Percentiles rank a stretch among this genome's conserved stretches.
Evolutionary conservation across 2,888 invertebrate species (phyloP).

Genomic region (Nomada flava): DNA sequence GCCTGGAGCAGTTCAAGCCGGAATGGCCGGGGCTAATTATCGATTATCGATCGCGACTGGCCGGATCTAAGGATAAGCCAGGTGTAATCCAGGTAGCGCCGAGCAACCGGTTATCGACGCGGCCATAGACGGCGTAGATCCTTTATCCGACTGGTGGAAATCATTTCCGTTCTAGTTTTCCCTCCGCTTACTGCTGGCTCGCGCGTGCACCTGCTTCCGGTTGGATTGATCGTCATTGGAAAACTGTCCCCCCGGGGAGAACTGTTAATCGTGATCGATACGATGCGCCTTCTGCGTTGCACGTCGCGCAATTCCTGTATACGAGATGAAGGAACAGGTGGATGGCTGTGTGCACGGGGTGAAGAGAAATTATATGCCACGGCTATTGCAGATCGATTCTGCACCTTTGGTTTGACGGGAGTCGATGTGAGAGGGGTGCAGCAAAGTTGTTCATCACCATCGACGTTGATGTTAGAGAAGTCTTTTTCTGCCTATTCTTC

Average conservation of each 20-base stretch:
- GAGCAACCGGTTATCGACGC: neutral
- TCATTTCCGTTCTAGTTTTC: constrained; percentile 38
- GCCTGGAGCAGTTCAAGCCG: neutral
- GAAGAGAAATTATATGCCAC: neutral
- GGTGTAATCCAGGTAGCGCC: constrained; percentile 38
- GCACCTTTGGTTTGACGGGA: no score
- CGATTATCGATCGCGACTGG: constrained; percentile 46
- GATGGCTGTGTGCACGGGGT: constrained; percentile 4
- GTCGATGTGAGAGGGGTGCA: no score
- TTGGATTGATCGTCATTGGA: constrained; percentile 4
- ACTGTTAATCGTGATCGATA: constrained; percentile 33
- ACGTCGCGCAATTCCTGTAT: constrained; percentile 14
- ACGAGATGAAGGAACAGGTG: constrained; percentile 23
- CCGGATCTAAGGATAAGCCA: neutral
- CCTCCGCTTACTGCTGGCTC: neutral
- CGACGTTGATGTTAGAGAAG: no score
- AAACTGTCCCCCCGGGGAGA: constrained; percentile 41
- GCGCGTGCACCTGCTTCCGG: constrained; percentile 1
- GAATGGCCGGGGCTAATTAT: constrained; percentile 43
- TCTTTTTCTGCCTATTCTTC: no score
- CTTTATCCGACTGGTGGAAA: constrained; percentile 46
- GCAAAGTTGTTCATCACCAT: no score
- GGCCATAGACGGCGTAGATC: constrained; percentile 16
- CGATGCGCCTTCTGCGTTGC: constrained; percentile 39
- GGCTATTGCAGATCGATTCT: no score